Base-by-base conservation (phyloP, 2,888 invertebrate species). In the Apodemia duryi region DNA sequence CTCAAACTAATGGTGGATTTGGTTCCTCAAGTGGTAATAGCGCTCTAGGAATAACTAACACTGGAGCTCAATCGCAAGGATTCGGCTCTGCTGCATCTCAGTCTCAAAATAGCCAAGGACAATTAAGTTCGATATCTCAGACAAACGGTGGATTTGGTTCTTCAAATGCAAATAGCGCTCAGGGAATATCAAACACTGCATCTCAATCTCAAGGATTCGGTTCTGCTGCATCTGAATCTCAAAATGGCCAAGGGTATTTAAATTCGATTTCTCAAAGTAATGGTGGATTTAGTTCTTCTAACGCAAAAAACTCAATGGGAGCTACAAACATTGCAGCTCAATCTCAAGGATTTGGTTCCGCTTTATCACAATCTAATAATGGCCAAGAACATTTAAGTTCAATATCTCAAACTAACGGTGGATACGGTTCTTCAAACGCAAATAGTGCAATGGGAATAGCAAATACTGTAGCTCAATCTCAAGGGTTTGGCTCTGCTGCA, bases 141-240 rank as follows among this genome's bases (percentile, higher is more conserved):
- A 70, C 75, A n/a, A 77, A 76, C 70, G 78, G 77, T 43, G 78
- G 79, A n/a, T 75, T 75, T 28, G 81, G 81, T 54, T 73, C 73
- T 10, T 81, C 81, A 7, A 68, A 73, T 7, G 77, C 77, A 13
- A 79, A 81, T 70, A 75, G 75, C 52, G 74, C 72, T 13, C 66
- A 70, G 10, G 77, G 77, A 28, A 72, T 83, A 13, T 69, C 78
- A 29, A 67, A 81, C 60, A 75, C 79, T 41, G 77, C 78, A 5
- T 81, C 82, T 57, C 84, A 79, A 68, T 74, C 80, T 67, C 84
- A 84, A 61, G 77, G 82, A 29, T 80, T 73, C 68, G 77, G 78
- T 2, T 77, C 76, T 11, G 85, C 85, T 51, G 76, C 79, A 32
- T 79, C 85, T 21, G 0, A 54, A 11, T 54, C 54, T 13, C 28